Evolutionary conservation across 30 jellyfish, hydroid and myxozoan species (phyloP).

Genomic region (Chrysaora quinquecirrha): DNA sequence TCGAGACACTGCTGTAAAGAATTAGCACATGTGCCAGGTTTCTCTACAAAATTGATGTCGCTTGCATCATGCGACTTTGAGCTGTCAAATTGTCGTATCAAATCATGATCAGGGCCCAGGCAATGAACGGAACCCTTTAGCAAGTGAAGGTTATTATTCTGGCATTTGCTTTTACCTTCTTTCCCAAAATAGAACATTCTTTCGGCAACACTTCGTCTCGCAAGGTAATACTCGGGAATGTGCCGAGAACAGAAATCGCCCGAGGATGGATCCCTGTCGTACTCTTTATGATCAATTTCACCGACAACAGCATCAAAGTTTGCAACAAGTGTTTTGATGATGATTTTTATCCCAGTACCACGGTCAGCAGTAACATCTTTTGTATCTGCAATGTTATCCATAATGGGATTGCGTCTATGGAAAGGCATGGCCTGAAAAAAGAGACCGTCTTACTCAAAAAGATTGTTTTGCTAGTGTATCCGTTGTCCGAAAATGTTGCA

Average conservation of each 20-base stretch:
- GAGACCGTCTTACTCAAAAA: no score
- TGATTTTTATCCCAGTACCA: slow-evolving; percentile 49
- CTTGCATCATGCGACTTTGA: not conserved
- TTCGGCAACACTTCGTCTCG: slow-evolving; percentile 2
- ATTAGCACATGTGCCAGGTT: slow-evolving; percentile 6
- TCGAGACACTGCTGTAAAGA: slow-evolving; percentile 27
- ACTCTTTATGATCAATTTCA: slow-evolving; percentile 10
- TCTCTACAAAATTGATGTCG: slow-evolving; percentile 12
- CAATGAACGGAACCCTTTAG: slow-evolving; percentile 29
- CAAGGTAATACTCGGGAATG: slow-evolving; percentile 44
- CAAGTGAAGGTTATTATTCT: not conserved
- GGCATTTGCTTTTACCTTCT: slow-evolving; percentile 8
- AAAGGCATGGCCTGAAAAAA: not conserved
- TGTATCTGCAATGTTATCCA: not conserved
- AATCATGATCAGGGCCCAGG: slow-evolving; percentile 32
- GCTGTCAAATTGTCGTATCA: slow-evolving; percentile 22
- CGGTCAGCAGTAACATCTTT: slow-evolving; percentile 13
- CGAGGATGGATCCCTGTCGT: slow-evolving; percentile 25
- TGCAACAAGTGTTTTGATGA: slow-evolving; percentile 10
- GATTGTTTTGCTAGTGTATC: no score
- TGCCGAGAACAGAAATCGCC: slow-evolving; percentile 21
- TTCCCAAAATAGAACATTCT: slow-evolving; percentile 18
- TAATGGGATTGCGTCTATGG: not conserved
- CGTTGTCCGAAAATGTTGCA: no score
- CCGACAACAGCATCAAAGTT: slow-evolving; percentile 24